Evolutionary conservation across 2,888 invertebrate genomes (phyloP).

Genomic region (Drosophila demipolita): DNA sequence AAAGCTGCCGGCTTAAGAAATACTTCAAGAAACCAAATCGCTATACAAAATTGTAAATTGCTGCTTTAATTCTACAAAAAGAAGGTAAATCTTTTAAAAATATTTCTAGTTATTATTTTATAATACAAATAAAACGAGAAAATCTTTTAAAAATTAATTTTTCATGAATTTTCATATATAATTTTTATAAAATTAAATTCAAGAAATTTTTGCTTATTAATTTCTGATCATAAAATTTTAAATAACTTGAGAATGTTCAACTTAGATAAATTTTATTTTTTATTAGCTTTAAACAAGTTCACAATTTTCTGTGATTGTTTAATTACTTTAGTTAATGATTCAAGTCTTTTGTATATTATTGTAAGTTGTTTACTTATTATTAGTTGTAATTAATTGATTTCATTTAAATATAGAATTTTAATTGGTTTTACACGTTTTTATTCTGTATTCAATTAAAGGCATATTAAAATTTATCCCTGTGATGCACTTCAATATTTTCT

Average conservation of each 20-base stretch:
- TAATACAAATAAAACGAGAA: background rate
- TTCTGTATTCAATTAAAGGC: background rate
- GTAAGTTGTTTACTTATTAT: background rate
- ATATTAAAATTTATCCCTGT: background rate
- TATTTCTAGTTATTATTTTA: background rate
- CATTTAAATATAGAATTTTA: background rate
- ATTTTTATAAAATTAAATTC: background rate
- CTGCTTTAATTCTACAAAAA: conserved; percentile 23
- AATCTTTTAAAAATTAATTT: background rate
- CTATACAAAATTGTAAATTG: background rate
- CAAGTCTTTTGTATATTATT: background rate
- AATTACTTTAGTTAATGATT: background rate
- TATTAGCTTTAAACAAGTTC: background rate
- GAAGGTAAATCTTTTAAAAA: conserved; percentile 35
- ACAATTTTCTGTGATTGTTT: background rate
- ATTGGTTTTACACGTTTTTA: background rate
- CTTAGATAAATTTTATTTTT: background rate
- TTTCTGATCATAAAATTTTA: background rate
- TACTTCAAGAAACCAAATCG: background rate
- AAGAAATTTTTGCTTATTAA: background rate
- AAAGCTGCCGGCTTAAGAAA: background rate
- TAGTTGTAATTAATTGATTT: background rate
- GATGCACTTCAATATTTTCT: background rate
- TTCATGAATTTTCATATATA: background rate
- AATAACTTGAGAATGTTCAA: background rate